These are phyloP conservation scores for Paraescarpia echinospica DNA, from an alignment of 1,140 invertebrate genomes.

Conservation along the genomic window DNA sequence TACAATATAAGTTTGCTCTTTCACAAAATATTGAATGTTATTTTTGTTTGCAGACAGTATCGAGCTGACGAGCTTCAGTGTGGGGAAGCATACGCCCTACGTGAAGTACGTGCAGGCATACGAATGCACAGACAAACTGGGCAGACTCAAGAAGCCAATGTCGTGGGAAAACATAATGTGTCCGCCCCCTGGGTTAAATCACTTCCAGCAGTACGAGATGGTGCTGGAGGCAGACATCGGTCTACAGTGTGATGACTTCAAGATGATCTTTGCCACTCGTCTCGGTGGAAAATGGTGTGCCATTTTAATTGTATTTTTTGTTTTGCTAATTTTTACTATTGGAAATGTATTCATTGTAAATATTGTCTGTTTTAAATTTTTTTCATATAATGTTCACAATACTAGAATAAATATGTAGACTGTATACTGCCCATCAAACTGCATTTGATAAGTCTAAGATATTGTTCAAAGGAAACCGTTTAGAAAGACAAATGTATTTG, in stretches of 20 bases:
- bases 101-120: slow-evolving; percentile 54
- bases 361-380: too few species aligned
- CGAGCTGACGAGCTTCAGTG: slow-evolving; percentile 54
- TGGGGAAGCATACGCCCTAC: slow-evolving; percentile 59
- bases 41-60: slow-evolving; percentile 38
- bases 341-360: too few species aligned
- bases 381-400: background rate
- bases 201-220: slow-evolving; percentile 38
- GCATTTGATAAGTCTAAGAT: too few species aligned
- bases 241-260: slow-evolving; percentile 62
- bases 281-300: slow-evolving; percentile 61
- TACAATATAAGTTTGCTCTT: too few species aligned
- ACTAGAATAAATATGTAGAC: too few species aligned
- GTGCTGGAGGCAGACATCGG: slow-evolving; percentile 61
- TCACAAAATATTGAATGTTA: too few species aligned
- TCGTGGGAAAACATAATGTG: slow-evolving; percentile 23
- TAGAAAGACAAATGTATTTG: background rate
- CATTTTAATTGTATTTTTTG: background rate
- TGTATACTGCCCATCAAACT: too few species aligned
- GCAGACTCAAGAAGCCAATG: slow-evolving; percentile 18
- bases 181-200: slow-evolving; percentile 33
- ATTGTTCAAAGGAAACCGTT: background rate
- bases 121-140: slow-evolving; percentile 36
- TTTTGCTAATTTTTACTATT: too few species aligned
- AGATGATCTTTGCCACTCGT: slow-evolving; percentile 61